These are phyloP conservation scores for Allobates femoralis DNA, from an alignment of 2,797 vertebrate genomes.

Conservation along the genomic window DNA sequence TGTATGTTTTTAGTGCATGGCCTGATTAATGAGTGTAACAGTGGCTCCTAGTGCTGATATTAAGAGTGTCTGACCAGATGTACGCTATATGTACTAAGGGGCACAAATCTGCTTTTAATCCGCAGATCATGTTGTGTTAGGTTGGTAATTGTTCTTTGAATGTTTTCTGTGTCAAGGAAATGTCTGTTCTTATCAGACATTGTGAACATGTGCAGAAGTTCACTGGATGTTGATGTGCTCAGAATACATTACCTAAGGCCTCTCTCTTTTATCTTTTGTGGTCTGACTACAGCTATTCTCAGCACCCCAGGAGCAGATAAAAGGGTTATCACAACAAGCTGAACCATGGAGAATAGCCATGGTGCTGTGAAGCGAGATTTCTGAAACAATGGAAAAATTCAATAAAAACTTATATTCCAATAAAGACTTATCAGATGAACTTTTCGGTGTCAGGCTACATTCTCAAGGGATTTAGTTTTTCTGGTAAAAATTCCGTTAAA, in stretches of 20 bases:
- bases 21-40: neutral
- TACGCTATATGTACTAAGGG: too few relatives aligned
- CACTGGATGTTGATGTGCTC: neutral
- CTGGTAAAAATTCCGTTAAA: too few relatives aligned
- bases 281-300: neutral
- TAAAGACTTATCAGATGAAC: too few relatives aligned
- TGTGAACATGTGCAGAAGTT: neutral
- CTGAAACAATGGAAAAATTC: neutral
- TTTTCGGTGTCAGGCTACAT: too few relatives aligned
- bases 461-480: too few relatives aligned
- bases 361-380: neutral
- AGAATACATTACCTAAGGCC: neutral
- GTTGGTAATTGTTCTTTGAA: neutral
- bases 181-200: neutral
- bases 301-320: neutral
- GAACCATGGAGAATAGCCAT: neutral
- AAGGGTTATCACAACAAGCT: conserved; percentile 25
- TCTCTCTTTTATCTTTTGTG: conserved; percentile 1
- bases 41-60: neutral
- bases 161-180: neutral
- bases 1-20: neutral
- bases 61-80: neutral
- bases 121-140: neutral
- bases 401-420: too few relatives aligned
- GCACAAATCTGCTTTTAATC: conserved; percentile 1